Evolutionary conservation across 2,113 vertebrate species (phyloP), one percentile per base, ranked within the genome.

Genomic region (Hypomesus transpacificus): DNA sequence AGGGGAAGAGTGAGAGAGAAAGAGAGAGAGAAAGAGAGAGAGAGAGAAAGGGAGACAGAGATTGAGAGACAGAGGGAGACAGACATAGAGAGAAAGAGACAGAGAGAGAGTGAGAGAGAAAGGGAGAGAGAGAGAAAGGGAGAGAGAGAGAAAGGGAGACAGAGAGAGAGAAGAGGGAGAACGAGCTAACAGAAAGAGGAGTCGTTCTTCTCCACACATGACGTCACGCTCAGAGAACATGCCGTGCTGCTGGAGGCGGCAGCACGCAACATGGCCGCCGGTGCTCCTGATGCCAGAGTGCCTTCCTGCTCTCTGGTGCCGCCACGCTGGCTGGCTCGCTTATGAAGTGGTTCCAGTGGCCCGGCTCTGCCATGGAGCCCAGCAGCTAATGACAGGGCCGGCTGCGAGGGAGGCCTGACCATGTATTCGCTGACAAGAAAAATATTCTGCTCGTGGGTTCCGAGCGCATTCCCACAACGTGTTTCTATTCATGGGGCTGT

Each of bases 281-380:
- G 67, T 73, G 71, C 73, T 73, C 73, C 71, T 76, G 78, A 77
- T 70, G 74, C 75, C 68, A 21, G 61, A 79, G 69, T 69, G 67
- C 74, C 39, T 51, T 75, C 66, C 72, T 77, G 63, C 69, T 71
- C 67, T 66, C 54, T 66, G 26, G 79, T 52, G 68, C 77, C 28
- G 71, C 70, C 65, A 77, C 39, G 51, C 68, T 81, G 71, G 69
- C 69, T 59, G 60, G 59, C 14, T 68, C 68, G 63, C 58, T 53
- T 78, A 56, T 77, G 69, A 78, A 75, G 82, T 78, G 73, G 76
- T 56, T 64, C 28, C 31, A 66, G 80, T 74, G 73, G 76, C 66
- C 51, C 26, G 34, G 22, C 64, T n/a, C 69, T 67, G 68, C 77
- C 75, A 84, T 80, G 66, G 39, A 62, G 74, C 24, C 26, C 24